These are phyloP conservation scores for Conus ventricosus DNA, from an alignment of 1,140 invertebrate genomes.

Conservation along the genomic window DNA sequence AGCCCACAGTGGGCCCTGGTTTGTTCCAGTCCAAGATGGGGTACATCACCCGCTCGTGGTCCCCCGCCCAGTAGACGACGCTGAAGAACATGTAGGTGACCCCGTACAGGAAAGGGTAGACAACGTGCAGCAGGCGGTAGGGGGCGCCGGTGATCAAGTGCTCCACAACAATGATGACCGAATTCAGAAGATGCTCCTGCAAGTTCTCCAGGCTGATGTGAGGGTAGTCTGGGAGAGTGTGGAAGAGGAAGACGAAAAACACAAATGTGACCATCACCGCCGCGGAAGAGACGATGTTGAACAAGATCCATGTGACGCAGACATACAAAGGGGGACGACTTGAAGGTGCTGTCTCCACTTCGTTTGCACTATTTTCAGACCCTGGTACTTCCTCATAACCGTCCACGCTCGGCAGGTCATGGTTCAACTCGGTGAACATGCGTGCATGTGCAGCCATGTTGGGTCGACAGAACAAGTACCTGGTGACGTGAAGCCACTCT, in stretches of 20 bases:
- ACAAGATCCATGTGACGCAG: constrained; percentile 62
- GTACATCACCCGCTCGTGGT: constrained; percentile 63
- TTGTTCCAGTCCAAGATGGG: constrained; percentile 65
- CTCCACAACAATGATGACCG: constrained; percentile 61
- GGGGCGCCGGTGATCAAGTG: constrained; percentile 55
- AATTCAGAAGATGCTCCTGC: constrained; percentile 61
- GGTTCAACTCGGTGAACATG: constrained; percentile 22
- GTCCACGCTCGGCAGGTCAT: background rate
- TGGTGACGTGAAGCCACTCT: background rate
- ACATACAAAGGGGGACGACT: constrained; percentile 52
- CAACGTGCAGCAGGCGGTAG: constrained; percentile 55
- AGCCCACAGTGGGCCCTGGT: constrained; percentile 52
- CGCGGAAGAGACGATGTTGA: constrained; percentile 46
- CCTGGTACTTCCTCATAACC: constrained; percentile 29
- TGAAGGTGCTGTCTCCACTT: background rate
- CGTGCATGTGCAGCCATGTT: background rate
- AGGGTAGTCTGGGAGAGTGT: constrained; percentile 5
- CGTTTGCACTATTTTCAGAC: constrained; percentile 25
- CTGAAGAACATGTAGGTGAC: constrained; percentile 60
- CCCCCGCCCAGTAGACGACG: constrained; percentile 60
- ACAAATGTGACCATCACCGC: constrained; percentile 60
- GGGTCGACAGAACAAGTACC: background rate
- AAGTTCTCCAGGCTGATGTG: constrained; percentile 46
- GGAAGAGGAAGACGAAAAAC: constrained; percentile 59
- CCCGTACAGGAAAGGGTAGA: constrained; percentile 59